These are phyloP conservation scores for Oreochromis spilurus DNA, from an alignment of 2,113 vertebrate genomes.

Conservation along the genomic window DNA sequence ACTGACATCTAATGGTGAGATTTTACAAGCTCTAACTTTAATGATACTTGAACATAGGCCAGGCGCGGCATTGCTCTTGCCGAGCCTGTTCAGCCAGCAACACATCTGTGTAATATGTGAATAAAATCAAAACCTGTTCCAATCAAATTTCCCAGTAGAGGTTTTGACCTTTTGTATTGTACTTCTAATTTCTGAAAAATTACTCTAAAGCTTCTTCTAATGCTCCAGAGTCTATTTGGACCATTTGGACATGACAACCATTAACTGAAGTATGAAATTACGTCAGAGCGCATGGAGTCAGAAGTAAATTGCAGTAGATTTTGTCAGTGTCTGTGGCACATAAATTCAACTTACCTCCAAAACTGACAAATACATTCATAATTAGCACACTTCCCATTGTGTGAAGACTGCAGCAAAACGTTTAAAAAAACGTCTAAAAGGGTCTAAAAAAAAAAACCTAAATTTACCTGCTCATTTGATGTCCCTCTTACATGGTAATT, in stretches of 20 bases:
- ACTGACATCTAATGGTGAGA: not conserved
- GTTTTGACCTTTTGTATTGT: not conserved
- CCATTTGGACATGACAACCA: not conserved
- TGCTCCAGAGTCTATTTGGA: not conserved
- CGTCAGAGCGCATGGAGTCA: not conserved
- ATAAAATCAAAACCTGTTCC: not conserved
- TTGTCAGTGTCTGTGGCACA: not conserved
- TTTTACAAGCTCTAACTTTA: not conserved
- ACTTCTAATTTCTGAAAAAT: not conserved
- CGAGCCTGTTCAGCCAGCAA: not conserved
- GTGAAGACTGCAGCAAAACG: not conserved
- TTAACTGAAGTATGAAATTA: not conserved
- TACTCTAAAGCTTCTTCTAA: not conserved
- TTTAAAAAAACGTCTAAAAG: not conserved
- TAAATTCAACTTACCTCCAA: not conserved
- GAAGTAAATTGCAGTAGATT: not conserved
- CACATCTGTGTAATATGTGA: not conserved
- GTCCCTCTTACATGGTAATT: not conserved
- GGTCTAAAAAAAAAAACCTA: fast-evolving
- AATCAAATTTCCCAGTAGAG: not conserved
- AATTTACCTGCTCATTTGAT: not conserved
- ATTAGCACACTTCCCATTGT: not conserved
- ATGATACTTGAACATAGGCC: not conserved
- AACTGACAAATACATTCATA: not conserved
- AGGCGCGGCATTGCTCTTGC: not conserved